A percentile compares a stretch with the other conserved stretches of the same genome.
These are phyloP conservation scores for Hypena proboscidalis DNA, from an alignment of 2,888 invertebrate genomes.

Conservation along the genomic window DNA sequence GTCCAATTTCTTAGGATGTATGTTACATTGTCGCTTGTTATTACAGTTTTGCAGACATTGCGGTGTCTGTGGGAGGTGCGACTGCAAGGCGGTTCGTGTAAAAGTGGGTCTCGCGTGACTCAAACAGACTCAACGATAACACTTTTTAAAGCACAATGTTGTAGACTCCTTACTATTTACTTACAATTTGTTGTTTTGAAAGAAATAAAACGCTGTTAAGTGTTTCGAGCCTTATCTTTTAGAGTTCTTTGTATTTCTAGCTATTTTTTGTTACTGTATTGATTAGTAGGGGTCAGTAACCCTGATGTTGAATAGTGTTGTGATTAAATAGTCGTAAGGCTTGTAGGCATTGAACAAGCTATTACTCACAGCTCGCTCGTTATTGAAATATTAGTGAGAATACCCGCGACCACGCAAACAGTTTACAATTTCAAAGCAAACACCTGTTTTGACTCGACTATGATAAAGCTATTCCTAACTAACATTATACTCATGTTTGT, in stretches of 20 bases:
- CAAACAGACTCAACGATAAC: conserved; percentile 33
- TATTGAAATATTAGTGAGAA: no score
- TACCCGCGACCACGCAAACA: no score
- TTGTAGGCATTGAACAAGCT: neutral
- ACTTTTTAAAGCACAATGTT: conserved; percentile 39
- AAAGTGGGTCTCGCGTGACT: conserved; percentile 41
- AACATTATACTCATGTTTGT: no score
- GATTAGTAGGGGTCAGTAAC: neutral
- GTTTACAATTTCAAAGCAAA: neutral
- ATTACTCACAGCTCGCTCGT: conserved; percentile 1
- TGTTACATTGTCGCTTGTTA: conserved; percentile 1
- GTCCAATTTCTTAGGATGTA: neutral
- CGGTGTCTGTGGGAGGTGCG: conserved; percentile 23
- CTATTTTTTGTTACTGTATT: neutral
- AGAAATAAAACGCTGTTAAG: conserved; percentile 24
- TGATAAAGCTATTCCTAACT: no score
- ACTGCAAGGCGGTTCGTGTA: conserved; percentile 6
- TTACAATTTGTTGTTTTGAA: conserved; percentile 36
- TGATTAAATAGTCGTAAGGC: no score
- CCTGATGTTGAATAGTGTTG: neutral
- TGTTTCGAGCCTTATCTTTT: conserved; percentile 34
- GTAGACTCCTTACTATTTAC: conserved; percentile 38
- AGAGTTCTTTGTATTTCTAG: conserved; percentile 16
- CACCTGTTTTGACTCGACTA: neutral
- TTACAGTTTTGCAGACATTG: conserved; percentile 27